Conservation (phyloP, 2,113 vertebrate species). For the Nibea albiflora region DNA sequence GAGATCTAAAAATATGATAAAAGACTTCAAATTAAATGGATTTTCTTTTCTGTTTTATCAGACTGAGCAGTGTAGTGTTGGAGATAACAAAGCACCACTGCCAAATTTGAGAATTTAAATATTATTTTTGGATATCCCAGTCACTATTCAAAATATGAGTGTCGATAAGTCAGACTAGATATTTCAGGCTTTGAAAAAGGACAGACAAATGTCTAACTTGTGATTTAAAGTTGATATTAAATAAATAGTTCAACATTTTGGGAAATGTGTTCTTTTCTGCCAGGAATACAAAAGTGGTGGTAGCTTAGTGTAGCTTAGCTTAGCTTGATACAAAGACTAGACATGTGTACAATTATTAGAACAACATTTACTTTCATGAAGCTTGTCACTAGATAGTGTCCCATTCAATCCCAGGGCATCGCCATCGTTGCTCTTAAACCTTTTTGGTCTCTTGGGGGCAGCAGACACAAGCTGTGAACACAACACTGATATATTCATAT, state of each 20-base stretch:
- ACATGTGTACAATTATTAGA: not conserved
- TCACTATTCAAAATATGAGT: not conserved
- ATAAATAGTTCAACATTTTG: not conserved
- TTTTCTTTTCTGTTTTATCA: not conserved
- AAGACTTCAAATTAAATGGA: not conserved
- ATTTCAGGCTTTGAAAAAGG: not conserved
- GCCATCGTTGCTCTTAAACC: not conserved
- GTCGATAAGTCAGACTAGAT: not conserved
- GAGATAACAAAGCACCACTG: not conserved
- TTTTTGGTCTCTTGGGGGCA: not conserved
- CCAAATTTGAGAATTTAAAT: not conserved
- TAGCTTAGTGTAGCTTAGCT: not conserved
- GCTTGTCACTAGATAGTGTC: too few species aligned
- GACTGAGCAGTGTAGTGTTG: not conserved
- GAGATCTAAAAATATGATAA: conserved; percentile 9
- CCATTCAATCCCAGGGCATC: not conserved
- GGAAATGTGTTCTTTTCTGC: not conserved
- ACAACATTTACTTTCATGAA: not conserved
- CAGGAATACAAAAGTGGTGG: not conserved
- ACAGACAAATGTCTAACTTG: not conserved
- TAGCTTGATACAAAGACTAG: not conserved
- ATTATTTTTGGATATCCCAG: not conserved
- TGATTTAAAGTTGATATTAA: not conserved
- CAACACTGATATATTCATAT: not conserved
- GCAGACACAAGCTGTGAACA: not conserved